Percentiles rank a stretch among this genome's conserved stretches.
These are phyloP conservation scores for Scaptomyza caliginosa DNA, from an alignment of 2,888 invertebrate genomes.

Conservation along the genomic window DNA sequence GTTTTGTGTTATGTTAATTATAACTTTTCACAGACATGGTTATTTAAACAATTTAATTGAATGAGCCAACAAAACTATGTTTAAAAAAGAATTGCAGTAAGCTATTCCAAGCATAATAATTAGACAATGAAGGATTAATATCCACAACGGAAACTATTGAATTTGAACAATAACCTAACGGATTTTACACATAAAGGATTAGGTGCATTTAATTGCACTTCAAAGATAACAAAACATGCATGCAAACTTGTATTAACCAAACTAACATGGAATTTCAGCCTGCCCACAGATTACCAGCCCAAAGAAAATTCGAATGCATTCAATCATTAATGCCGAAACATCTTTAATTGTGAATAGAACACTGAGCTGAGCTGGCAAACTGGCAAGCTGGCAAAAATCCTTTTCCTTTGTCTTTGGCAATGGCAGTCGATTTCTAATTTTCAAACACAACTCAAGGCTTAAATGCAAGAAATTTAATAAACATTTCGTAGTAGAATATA, in stretches of 20 bases:
- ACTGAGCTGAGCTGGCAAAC: slow-evolving; percentile 3
- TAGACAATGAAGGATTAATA: neutral
- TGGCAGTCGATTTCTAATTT: slow-evolving; percentile 56
- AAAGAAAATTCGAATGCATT: slow-evolving; percentile 28
- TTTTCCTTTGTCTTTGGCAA: slow-evolving; percentile 40
- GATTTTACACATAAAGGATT: neutral
- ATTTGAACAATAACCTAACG: neutral
- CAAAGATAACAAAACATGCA: slow-evolving; percentile 8
- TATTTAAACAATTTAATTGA: neutral
- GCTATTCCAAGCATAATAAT: no score
- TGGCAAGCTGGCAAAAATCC: slow-evolving; percentile 14
- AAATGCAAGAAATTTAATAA: slow-evolving; percentile 79
- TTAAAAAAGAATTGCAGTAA: neutral
- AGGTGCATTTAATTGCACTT: slow-evolving; percentile 18
- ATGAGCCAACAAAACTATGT: neutral
- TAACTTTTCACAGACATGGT: no score
- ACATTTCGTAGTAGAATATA: slow-evolving; percentile 72
- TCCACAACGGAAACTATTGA: neutral
- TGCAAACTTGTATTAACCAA: slow-evolving; percentile 3
- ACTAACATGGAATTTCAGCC: neutral
- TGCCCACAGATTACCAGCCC: neutral
- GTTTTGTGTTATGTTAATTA: no score
- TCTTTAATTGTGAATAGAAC: slow-evolving; percentile 31
- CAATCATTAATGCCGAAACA: slow-evolving; percentile 47
- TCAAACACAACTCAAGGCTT: slow-evolving; percentile 61